Conservation (phyloP, 2,888 invertebrate genomes). For the Galeopsomyia nigrocyanea region DNA sequence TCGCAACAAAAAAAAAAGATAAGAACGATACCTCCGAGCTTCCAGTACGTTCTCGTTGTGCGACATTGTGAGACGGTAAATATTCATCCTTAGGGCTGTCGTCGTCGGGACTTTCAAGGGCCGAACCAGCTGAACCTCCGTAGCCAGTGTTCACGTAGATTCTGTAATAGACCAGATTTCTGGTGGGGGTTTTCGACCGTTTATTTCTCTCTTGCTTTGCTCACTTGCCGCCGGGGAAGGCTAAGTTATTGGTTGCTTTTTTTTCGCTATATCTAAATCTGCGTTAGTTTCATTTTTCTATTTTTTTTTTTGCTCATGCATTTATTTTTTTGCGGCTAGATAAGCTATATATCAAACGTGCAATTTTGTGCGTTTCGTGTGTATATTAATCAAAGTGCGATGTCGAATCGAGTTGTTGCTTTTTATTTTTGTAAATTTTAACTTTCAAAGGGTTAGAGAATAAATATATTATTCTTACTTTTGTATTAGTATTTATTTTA, state of each 20-base stretch:
- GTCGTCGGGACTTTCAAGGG: slow-evolving; percentile 85
- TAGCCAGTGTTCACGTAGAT: slow-evolving; percentile 86
- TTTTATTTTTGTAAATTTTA: slow-evolving; percentile 3
- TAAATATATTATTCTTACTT: not conserved
- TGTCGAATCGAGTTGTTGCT: not conserved
- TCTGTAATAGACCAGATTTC: slow-evolving; percentile 71
- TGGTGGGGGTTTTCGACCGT: slow-evolving; percentile 37
- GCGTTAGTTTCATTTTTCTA: not conserved
- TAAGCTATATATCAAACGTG: not conserved
- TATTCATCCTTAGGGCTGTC: slow-evolving; percentile 48
- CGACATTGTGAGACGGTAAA: slow-evolving; percentile 19
- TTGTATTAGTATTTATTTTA: not conserved
- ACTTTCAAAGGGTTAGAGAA: not conserved
- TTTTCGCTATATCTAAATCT: not conserved
- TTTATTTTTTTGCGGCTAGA: not conserved
- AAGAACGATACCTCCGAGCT: slow-evolving; percentile 60
- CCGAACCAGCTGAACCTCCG: slow-evolving; percentile 2
- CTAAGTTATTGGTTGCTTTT: slow-evolving; percentile 4
- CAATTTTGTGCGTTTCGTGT: not conserved
- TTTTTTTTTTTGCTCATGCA: slow-evolving; percentile 1
- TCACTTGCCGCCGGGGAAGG: slow-evolving; percentile 17
- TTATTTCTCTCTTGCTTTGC: slow-evolving; percentile 34
- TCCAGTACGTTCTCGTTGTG: slow-evolving; percentile 47
- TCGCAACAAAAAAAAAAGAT: not conserved
- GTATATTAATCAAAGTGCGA: not conserved